These are phyloP conservation scores for Acestrorhynchus altus DNA, from an alignment of 2,797 vertebrate genomes.

Conservation along the genomic window DNA sequence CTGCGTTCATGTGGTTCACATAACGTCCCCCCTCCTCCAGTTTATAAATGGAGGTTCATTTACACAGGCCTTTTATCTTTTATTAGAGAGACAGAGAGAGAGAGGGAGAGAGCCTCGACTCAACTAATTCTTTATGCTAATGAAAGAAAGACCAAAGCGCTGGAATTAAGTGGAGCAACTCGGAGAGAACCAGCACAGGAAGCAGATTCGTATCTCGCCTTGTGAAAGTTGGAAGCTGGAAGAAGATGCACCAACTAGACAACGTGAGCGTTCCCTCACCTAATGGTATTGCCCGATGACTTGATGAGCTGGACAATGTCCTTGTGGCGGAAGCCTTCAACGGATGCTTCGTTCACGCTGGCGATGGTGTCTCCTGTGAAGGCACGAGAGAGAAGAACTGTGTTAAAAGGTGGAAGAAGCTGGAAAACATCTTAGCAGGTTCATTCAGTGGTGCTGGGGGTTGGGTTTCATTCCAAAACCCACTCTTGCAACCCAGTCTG, in stretches of 20 bases:
- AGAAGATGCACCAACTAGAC: neutral
- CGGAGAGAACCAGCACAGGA: neutral
- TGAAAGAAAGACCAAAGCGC: conserved; percentile 22
- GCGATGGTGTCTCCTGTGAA: conserved; percentile 92
- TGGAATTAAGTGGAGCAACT: neutral
- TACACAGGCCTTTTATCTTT: conserved; percentile 70
- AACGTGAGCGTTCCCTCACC: conserved; percentile 69
- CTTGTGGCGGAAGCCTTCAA: conserved; percentile 89
- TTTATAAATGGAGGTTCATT: conserved; percentile 33
- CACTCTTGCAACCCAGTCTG: neutral
- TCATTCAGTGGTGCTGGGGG: neutral
- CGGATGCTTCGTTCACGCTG: conserved; percentile 86
- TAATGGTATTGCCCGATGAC: conserved; percentile 86
- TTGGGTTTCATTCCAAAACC: neutral
- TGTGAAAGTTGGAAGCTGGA: neutral
- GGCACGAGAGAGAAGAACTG: conserved; percentile 34
- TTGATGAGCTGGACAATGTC: conserved; percentile 96
- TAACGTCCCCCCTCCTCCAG: conserved; percentile 38
- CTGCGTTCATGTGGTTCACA: conserved; percentile 60
- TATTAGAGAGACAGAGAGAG: conserved; percentile 56
- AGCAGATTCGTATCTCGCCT: neutral
- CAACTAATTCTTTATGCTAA: conserved; percentile 15
- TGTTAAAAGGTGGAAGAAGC: neutral
- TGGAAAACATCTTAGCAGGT: neutral
- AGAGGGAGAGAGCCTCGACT: conserved; percentile 32